phyloP scores from a whole-genome alignment of 2,113 vertebrate genomes.

The Odocoileus hemionus region DNA sequence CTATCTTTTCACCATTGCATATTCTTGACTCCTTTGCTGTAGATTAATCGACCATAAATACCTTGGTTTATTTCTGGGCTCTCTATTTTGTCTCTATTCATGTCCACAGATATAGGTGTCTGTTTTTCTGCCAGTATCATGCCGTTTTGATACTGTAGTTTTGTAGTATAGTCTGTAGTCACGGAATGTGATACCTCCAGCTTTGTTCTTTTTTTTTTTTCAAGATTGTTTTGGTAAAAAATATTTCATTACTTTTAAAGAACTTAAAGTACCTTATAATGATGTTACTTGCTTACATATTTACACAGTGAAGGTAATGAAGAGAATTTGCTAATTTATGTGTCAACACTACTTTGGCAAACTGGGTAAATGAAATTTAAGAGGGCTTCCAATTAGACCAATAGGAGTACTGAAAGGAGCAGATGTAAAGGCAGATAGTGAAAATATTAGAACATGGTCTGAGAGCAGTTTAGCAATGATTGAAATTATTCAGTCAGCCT shows the following conservation, averaged over 20 bases:
- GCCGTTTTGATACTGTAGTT: neutral
- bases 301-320: neutral
- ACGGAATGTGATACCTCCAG: neutral
- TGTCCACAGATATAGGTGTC: neutral
- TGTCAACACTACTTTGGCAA: neutral
- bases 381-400: neutral
- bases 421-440: neutral
- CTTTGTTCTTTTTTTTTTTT: neutral
- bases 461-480: neutral
- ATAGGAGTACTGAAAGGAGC: neutral
- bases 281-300: neutral
- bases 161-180: neutral
- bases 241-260: neutral
- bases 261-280: neutral
- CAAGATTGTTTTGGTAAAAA: neutral
- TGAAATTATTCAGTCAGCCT: neutral
- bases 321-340: neutral
- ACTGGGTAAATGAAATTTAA: neutral
- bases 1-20: neutral
- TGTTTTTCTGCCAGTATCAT: neutral
- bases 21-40: neutral
- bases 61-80: neutral
- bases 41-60: neutral
- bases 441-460: neutral
- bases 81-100: neutral